Evolutionary conservation across 2,888 invertebrate genomes (phyloP).

Genomic region (Thymelicus lineola): DNA sequence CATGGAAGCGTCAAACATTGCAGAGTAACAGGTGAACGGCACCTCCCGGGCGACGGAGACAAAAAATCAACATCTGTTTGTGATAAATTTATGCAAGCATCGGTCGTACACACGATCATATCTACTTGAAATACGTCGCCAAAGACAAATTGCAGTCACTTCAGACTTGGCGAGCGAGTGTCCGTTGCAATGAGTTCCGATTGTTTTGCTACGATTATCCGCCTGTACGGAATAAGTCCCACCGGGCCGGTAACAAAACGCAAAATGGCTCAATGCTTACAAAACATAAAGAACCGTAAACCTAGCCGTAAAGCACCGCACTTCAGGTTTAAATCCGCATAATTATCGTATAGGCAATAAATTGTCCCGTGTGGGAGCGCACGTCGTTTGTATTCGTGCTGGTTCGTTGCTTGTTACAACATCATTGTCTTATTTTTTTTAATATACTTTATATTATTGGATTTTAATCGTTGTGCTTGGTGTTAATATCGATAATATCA

Average conservation of each 20-base stretch:
- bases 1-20: slow-evolving; percentile 65
- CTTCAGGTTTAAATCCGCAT: slow-evolving; percentile 76
- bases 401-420: slow-evolving; percentile 53
- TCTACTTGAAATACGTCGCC: slow-evolving; percentile 77
- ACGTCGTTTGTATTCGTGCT: slow-evolving; percentile 56
- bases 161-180: slow-evolving; percentile 70
- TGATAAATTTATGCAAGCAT: slow-evolving; percentile 74
- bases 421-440: slow-evolving; percentile 51
- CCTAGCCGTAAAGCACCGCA: slow-evolving; percentile 71
- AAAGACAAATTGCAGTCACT: slow-evolving; percentile 81
- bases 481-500: no score
- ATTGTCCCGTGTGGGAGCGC: slow-evolving; percentile 63
- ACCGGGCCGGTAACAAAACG: slow-evolving; percentile 62
- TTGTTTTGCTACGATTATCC: slow-evolving; percentile 60
- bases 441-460: background rate
- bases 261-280: slow-evolving; percentile 61
- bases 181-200: slow-evolving; percentile 68
- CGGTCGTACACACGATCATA: slow-evolving; percentile 77
- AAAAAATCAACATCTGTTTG: slow-evolving; percentile 76
- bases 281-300: slow-evolving; percentile 70
- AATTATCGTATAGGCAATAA: slow-evolving; percentile 80
- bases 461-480: no score
- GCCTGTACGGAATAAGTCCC: slow-evolving; percentile 56
- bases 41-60: slow-evolving; percentile 64
- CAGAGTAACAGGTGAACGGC: slow-evolving; percentile 73